A percentile compares a stretch with the other conserved stretches of the same genome.
Conservation (phyloP, 2,113 vertebrate genomes). For the Penelope pileata region DNA sequence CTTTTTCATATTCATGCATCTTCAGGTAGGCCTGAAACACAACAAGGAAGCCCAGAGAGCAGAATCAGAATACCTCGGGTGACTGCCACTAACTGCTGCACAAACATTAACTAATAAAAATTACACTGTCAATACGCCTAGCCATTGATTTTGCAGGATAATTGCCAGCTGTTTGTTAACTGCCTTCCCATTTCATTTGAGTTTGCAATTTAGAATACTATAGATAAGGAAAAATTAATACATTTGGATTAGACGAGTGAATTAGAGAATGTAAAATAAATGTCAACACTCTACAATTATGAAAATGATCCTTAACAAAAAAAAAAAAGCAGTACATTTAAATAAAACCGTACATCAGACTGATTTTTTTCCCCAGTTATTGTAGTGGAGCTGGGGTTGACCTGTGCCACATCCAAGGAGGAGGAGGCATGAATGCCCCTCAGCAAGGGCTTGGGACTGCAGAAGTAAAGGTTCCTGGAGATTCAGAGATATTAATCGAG, state of each 20-base stretch:
- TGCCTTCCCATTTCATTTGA: not conserved
- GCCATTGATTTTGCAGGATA: not conserved
- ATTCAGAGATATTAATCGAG: not conserved
- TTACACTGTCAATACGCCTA: not conserved
- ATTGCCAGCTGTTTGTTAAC: not conserved
- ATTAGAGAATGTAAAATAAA: not conserved
- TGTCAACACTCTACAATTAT: not conserved
- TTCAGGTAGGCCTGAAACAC: conserved; percentile 87
- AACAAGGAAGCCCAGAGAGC: not conserved
- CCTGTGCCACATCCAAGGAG: not conserved
- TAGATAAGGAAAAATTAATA: not conserved
- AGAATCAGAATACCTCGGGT: not conserved
- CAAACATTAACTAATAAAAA: not conserved
- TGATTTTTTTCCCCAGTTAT: rapidly evolving
- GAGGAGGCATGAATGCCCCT: not conserved
- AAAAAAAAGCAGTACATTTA: not conserved
- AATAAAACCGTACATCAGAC: not conserved
- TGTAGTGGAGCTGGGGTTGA: not conserved
- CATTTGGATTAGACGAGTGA: not conserved
- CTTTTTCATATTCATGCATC: conserved; percentile 82
- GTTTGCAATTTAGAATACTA: not conserved
- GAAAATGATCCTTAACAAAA: not conserved
- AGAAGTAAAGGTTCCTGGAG: not conserved
- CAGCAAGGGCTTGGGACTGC: not conserved
- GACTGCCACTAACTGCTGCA: not conserved